Evolutionary conservation across 2,797 vertebrate genomes (phyloP).

Genomic region (Pitangus sulphuratus): DNA sequence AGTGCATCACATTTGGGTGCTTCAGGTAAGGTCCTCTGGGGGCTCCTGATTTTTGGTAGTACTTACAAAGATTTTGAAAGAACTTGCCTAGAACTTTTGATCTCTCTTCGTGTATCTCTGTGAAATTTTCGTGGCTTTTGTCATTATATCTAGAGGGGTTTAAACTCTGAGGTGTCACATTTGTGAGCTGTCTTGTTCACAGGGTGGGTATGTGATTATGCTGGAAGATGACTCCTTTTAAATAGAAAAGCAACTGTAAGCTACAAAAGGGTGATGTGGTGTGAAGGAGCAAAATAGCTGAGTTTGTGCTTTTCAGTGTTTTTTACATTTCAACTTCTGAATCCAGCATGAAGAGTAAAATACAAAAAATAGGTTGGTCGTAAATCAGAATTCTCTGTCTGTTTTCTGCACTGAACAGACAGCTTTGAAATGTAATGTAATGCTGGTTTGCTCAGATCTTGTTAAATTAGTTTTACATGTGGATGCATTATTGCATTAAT

Average conservation of each 20-base stretch:
- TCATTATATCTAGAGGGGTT: background rate
- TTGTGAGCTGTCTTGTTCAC: background rate
- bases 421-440: background rate
- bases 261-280: background rate
- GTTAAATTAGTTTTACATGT: background rate
- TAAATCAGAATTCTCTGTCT: background rate
- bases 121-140: background rate
- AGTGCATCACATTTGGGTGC: background rate
- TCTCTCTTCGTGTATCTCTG: background rate
- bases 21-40: background rate
- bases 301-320: background rate
- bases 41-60: background rate
- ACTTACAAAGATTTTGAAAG: background rate
- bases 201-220: background rate
- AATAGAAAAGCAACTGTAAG: background rate
- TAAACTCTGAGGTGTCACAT: background rate
- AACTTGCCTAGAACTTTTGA: background rate
- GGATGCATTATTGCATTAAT: background rate
- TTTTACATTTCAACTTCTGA: background rate
- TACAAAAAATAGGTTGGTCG: background rate
- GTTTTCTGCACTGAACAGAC: background rate
- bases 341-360: background rate
- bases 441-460: background rate
- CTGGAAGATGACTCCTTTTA: background rate
- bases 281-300: background rate